Base-by-base conservation (phyloP, 2,113 vertebrate genomes). In the Hemicordylus capensis region DNA sequence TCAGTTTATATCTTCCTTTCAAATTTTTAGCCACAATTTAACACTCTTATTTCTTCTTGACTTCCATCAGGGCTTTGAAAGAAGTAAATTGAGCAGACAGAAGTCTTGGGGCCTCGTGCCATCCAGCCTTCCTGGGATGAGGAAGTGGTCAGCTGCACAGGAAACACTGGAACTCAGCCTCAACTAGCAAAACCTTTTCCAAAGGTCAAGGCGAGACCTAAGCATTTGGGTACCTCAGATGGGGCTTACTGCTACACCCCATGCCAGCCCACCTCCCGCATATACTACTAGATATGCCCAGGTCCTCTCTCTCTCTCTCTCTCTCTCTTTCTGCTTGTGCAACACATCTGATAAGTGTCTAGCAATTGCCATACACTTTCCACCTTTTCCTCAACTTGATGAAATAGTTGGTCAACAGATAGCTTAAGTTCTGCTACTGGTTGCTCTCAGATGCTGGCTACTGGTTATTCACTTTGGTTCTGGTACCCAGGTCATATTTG, bases 1-100 rank as follows among this genome's bases (percentile, higher is more conserved):
- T 48, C 70, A 76, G 11, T 31, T 20, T 39, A 4, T 82, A 70
- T 87, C 61, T 87, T 76, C 95, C 93, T 91, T 96, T 91, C 87
- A 90, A 95, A 96, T 95, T 94, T 96, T 95, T 93, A 54, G 83
- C 88, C 92, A 94, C 89, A 84, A 88, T 94, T 95, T 95, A 92
- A 94, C 89, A 76, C 90, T 94, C 75, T 85, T 15, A 42, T 1
- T 80, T 77, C 56, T 89, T 61, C 59, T 67, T 84, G 82, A 80
- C 84, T 67, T 84, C 70, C 0, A 0, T 84, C 86, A 6, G 83
- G 79, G 76, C 75, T 39, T 67, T 81, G 72, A 44, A 78, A 34
- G 72, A 69, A 66, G 80, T 87, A 66, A 75, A 0, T 72, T 10
- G 75, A 56, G 80, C 85, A 90, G 73, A 59, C 76, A 80, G 69